phyloP scores from a whole-genome alignment of 1,140 invertebrate genomes.

The Rhagoletis pomonella region DNA sequence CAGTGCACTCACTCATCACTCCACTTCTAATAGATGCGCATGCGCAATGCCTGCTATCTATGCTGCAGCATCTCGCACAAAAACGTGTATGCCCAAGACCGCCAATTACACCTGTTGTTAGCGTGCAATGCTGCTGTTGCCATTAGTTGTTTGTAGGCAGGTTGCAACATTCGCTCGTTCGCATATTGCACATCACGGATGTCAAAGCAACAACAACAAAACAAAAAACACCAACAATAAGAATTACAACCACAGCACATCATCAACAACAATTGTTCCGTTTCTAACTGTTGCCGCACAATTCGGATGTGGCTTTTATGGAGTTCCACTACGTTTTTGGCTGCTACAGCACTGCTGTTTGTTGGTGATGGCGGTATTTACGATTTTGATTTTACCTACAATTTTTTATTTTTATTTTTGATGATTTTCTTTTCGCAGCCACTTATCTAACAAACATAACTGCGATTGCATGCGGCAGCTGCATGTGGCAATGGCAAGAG shows the following conservation, averaged over 20 bases:
- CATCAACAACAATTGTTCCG: slow-evolving; percentile 37
- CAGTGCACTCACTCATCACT: too few species aligned
- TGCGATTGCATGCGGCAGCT: slow-evolving; percentile 13
- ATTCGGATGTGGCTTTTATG: slow-evolving; percentile 44
- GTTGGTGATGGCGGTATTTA: neutral
- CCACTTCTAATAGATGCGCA: too few species aligned
- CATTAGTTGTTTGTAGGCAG: slow-evolving; percentile 27
- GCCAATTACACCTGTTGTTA: slow-evolving; percentile 47
- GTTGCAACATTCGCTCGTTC: slow-evolving; percentile 22
- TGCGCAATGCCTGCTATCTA: slow-evolving; percentile 25
- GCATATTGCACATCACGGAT: slow-evolving; percentile 40
- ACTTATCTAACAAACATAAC: neutral
- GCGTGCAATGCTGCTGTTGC: slow-evolving; percentile 8
- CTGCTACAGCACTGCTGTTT: neutral
- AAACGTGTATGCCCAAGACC: slow-evolving; percentile 29
- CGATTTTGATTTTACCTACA: neutral
- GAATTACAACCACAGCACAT: neutral
- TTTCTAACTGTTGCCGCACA: slow-evolving; percentile 22
- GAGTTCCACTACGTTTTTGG: neutral
- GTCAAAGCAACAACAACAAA: slow-evolving; percentile 31
- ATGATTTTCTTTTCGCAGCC: neutral
- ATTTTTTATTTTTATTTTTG: neutral
- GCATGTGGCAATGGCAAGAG: slow-evolving; percentile 13
- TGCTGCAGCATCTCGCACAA: slow-evolving; percentile 12
- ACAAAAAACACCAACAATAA: too few species aligned